Evolutionary conservation across 2,113 vertebrate species (phyloP), one percentile per base, ranked within the genome.

Genomic region (Plotosus lineatus): DNA sequence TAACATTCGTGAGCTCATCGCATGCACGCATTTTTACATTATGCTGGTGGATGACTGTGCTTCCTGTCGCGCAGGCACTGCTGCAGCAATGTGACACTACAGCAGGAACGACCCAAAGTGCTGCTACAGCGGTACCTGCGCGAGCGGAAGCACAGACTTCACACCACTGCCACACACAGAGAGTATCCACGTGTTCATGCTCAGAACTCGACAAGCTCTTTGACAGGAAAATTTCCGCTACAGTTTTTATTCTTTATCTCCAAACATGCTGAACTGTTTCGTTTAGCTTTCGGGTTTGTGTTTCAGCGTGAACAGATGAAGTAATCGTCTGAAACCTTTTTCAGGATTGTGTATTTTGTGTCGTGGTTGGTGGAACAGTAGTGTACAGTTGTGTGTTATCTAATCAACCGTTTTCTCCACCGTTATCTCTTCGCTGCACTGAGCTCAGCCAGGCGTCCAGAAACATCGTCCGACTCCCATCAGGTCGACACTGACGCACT

Each of bases 71-170:
- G 58, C 90, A 89, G 85, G 87, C 81, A 58, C 78, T 90, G 88
- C 89, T 92, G 90, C 86, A 93, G 91, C 89, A 92, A 89, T 69
- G 26, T 46, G 12, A n/a, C n/a, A n/a, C n/a, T n/a, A n/a, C n/a
- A n/a, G n/a, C n/a, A n/a, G n/a, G n/a, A n/a, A n/a, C n/a, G n/a
- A n/a, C n/a, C n/a, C n/a, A n/a, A n/a, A n/a, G n/a, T n/a, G n/a
- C n/a, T n/a, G n/a, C n/a, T n/a, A n/a, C n/a, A n/a, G n/a, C n/a
- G n/a, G n/a, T n/a, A n/a, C n/a, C n/a, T n/a, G n/a, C n/a, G n/a
- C n/a, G n/a, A n/a, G n/a, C n/a, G n/a, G n/a, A n/a, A n/a, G n/a
- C n/a, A n/a, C 36, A 56, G 73, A 48, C 44, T n/a, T 68, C 21
- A 44, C 23, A 23, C 9, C 8, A 4, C 19, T 19, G 4, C 7